Base-by-base conservation (phyloP, 1,140 invertebrate genomes). In the Conopomorpha cramerella region DNA sequence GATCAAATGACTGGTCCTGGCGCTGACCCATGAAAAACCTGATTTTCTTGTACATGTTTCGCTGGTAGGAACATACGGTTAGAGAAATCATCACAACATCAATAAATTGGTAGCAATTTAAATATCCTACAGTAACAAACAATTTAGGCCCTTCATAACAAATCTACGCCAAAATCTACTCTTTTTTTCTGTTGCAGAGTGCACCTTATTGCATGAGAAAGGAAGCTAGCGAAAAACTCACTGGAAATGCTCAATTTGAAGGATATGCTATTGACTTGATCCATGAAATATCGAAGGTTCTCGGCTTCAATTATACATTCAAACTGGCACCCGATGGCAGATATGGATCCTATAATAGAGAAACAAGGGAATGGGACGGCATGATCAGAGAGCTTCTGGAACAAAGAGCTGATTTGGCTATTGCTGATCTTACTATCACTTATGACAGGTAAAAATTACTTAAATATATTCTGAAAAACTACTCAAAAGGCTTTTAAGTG, bases 341-440 rank as follows among this genome's bases (percentile, higher is more conserved):
- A 50, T 93, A 94, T 61, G 92, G 92, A 1, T 88, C 87, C 32
- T 82, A 84, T 38, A 89, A 92, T 55, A 80, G 84, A 40, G 80
- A 88, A 52, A 88, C 86, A 12, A 88, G 86, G 54, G 88, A 92
- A 73, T 97, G 95, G 95, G 93, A 95, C 58, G 95, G 95, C 25
- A 95, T 96, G 87, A 94, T 98, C 45, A 86, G 89, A 44, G 93
- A 96, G 64, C 78, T 97, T 1, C 74, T 96, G 30, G 90, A 93
- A 56, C 87, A 95, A 78, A 88, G 88, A 60, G 93, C 93, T 3
- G 95, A 97, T 78, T 65, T 96, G 26, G 94, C 93, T 2, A 91
- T 96, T 36, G 93, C 90, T 1, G 94, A 96, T 81, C 80, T 98
- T 3, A 96, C 95, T 7, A 96, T 98, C 44, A 97, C 92, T 1